Base-by-base conservation (phyloP, 2,888 invertebrate genomes). In the Synanthedon andrenaeformis region DNA sequence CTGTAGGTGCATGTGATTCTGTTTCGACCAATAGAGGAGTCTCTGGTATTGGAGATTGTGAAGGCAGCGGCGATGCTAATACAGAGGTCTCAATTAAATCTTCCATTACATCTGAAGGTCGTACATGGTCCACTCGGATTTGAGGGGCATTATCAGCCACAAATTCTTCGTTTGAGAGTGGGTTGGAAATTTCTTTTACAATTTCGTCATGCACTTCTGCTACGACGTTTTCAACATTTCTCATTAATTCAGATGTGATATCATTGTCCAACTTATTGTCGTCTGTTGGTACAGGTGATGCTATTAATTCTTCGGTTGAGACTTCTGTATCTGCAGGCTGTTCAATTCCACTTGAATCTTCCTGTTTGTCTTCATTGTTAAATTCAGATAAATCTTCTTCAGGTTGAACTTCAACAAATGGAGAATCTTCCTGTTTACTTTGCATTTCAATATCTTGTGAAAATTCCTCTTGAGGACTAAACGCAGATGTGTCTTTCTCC, bases 371-470 rank as follows among this genome's bases (percentile, higher is more conserved):
- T 17, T 49, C 49, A 6, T 35, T 35, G 35, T 35, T 35, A 35
- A 10, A 35, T 35, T 35, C 35, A 35, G 35, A 35, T 10, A 35
- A 35, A 10, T 23, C 35, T 35, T 35, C 35, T 54, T 52, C 56
- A 57, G 60, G 55, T 52, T 64, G 60, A 41, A 61, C 59, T 56
- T 75, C 74, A 51, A 63, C 65, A 54, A 64, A 59, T 12, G 74
- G 74, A 10, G 74, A 73, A 42, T 78, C 79, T 49, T 81, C 79
- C 41, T 66, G 59, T 64, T 79, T 79, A 55, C 67, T 74, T 54
- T 79, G 80, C 70, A 78, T 76, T 56, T 82, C 82, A 52, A 78
- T 69, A 42, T 82, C 81, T 56, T 85, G 80, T 52, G 78, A 76
- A 17, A 62, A 69, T 59, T 83, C 82, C 53, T 83, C 80, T 56